These are phyloP conservation scores for pig (Sus scrofa) DNA, from an alignment of 2,113 vertebrate species.

Conservation along the genomic window T2T-Sscrofa CM000816.6:8719001-8719500, in stretches of 20 bases:
- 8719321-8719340: not conserved
- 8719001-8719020: too few species aligned
- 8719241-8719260: not conserved
- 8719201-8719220: not conserved
- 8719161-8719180: not conserved
- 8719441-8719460: not conserved
- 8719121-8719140: not conserved
- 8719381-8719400: not conserved
- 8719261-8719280: not conserved
- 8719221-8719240: not conserved
- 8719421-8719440: not conserved
- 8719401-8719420: too few species aligned
- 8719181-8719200: not conserved
- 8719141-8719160: accelerated
- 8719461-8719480: not conserved
- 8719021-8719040: too few species aligned
- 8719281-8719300: not conserved
- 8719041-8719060: not conserved
- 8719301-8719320: not conserved
- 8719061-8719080: not conserved
- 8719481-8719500: not conserved
- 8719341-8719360: not conserved
- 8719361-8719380: not conserved
- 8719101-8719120: not conserved
- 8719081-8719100: accelerated